Base-by-base conservation (phyloP, 1,140 invertebrate species). In the Lycorma delicatula region DNA sequence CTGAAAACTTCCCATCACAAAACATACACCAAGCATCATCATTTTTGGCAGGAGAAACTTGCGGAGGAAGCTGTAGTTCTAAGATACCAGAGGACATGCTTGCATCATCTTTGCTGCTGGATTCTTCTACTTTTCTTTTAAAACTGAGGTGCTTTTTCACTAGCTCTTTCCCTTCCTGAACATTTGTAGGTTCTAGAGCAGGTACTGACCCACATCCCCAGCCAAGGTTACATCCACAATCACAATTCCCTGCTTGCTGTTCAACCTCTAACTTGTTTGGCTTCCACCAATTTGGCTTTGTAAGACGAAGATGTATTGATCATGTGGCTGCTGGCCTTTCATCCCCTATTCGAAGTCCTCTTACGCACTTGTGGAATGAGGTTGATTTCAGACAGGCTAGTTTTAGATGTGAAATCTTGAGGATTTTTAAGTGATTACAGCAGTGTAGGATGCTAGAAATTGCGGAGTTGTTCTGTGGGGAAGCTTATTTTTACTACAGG, bases 1-100 rank as follows among this genome's bases (percentile, higher is more conserved):
- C 47, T 23, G 44, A 62, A 58, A 59, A 64, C 44, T 46, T 48
- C 28, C 18, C 50, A 9, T 56, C 36, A 26, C 54, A 55, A 20
- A 55, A 55, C 7, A 55, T 44, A 28, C 54, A 55, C 1, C 16
- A n/a, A 16, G 54, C 38, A 34, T 55, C 34, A 22, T 55, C 26
- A 13, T 55, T 26, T 27, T 23, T 23, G 11, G 54, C 22, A 16
- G n/a, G 3, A 41, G 36, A 20, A 41, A 41, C 12, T 41, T 13
- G 36, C 3, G 20, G 36, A 3, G n/a, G n/a, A 41, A 41, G 20
- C 5, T 13, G 36, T 41, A 20, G 20, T 12, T 41, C 36, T 38
- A 2, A 38, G 3, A 16, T 41, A 5, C 38, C 38, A 41, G 38
- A 41, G n/a, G 38, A 41, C n/a, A 41, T 3, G 20, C 38, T 41